A percentile compares a stretch with the other conserved stretches of the same genome.
phyloP scores from a whole-genome alignment of 1,140 invertebrate species.

The Vollenhovia emeryi region DNA sequence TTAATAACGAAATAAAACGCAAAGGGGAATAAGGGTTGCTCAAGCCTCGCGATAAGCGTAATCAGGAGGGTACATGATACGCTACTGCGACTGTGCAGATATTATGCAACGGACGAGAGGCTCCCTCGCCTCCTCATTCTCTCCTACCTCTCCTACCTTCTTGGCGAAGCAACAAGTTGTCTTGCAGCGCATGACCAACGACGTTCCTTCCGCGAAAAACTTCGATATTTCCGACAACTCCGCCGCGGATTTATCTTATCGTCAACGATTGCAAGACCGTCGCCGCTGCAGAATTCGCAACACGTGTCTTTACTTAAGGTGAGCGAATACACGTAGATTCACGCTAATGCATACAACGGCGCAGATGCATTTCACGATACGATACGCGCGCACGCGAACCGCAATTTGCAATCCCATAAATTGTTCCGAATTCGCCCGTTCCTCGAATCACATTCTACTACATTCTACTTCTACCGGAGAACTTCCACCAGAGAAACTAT shows the following conservation, averaged over 20 bases:
- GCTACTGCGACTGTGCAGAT: neutral
- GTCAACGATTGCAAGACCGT: constrained; percentile 5
- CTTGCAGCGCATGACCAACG: neutral
- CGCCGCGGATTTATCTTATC: constrained; percentile 62
- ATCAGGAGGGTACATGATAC: neutral
- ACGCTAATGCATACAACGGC: neutral
- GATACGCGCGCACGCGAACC: neutral
- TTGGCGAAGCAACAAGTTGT: constrained; percentile 67
- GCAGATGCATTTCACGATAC: constrained; percentile 19
- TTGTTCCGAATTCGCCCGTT: neutral
- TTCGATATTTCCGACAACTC: constrained; percentile 43
- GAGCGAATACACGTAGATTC: neutral
- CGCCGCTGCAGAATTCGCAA: neutral
- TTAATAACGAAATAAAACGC: neutral
- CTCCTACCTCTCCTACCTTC: neutral
- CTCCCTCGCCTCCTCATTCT: neutral
- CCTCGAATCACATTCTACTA: neutral
- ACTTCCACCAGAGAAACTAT: too few relatives aligned
- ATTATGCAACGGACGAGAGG: constrained; percentile 58
- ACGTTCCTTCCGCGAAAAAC: constrained; percentile 64
- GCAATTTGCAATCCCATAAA: constrained; percentile 25
- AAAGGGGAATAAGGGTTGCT: neutral
- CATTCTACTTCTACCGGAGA: neutral
- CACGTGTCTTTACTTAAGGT: constrained; percentile 50
- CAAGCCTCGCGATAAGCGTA: neutral